Evolutionary conservation across 2,113 vertebrate species (phyloP).

Genomic region (Myrmecobius fasciatus): DNA sequence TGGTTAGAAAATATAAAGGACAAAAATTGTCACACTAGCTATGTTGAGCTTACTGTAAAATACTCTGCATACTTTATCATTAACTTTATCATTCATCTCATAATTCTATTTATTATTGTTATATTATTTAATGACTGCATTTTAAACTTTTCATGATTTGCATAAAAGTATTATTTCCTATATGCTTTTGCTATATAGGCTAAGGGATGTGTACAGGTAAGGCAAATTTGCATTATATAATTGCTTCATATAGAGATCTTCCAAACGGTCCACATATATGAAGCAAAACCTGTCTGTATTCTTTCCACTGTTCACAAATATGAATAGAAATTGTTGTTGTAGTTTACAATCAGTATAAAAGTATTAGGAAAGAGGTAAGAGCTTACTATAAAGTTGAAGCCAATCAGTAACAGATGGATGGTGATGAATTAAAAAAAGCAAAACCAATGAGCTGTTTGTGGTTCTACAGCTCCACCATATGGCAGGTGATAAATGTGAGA

Average conservation of each 20-base stretch:
- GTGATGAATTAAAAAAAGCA: neutral
- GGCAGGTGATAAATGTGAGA: neutral
- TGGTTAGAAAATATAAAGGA: neutral
- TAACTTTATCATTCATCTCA: neutral
- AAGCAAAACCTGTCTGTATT: neutral
- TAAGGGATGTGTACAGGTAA: neutral
- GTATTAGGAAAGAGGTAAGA: neutral
- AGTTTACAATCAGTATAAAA: neutral
- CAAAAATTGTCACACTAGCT: neutral
- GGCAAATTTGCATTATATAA: neutral
- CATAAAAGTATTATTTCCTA: neutral
- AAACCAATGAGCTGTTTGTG: neutral
- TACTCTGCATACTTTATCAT: neutral
- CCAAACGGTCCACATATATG: neutral
- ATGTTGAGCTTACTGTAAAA: neutral
- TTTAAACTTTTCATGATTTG: neutral
- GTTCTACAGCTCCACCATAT: slow-evolving; percentile 4
- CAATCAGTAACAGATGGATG: neutral
- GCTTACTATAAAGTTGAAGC: neutral
- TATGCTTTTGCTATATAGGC: neutral
- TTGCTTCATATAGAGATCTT: neutral
- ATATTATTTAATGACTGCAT: neutral
- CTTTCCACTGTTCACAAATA: neutral
- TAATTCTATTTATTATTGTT: neutral
- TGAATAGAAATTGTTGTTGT: neutral